phyloP scores from a whole-genome alignment of 2,797 vertebrate species.

The Pseudochirops cupreus region DNA sequence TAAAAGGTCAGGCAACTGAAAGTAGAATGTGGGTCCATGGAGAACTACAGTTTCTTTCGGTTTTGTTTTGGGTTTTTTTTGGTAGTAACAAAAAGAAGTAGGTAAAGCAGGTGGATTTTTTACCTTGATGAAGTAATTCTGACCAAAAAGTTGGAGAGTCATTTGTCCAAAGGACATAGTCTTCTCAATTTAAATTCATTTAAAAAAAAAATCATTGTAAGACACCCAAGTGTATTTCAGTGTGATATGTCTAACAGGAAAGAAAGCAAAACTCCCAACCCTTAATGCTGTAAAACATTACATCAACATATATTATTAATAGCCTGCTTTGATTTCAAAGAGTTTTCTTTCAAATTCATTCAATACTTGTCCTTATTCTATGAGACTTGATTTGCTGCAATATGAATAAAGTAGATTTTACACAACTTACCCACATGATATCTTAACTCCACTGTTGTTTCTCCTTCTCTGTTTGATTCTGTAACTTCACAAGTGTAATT shows the following conservation, averaged over 20 bases:
- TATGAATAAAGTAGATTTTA: slow-evolving; percentile 34
- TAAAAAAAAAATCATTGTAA: neutral
- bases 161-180: neutral
- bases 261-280: slow-evolving; percentile 18
- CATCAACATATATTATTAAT: slow-evolving; percentile 40
- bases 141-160: neutral
- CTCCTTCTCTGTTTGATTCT: slow-evolving; percentile 84
- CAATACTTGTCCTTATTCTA: neutral
- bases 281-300: slow-evolving; percentile 39
- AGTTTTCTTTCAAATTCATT: slow-evolving; percentile 13
- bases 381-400: neutral
- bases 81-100: slow-evolving; percentile 39
- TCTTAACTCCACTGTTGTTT: slow-evolving; percentile 77
- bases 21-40: neutral
- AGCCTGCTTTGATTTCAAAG: slow-evolving; percentile 12
- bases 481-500: slow-evolving; percentile 87
- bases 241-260: slow-evolving; percentile 13
- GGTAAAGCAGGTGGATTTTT: neutral
- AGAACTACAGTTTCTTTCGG: slow-evolving; percentile 14
- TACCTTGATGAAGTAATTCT: neutral
- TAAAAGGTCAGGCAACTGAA: slow-evolving; percentile 32
- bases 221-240: neutral
- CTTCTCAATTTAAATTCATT: neutral
- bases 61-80: neutral
- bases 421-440: slow-evolving; percentile 75